A percentile compares a stretch with the other conserved stretches of the same genome.
phyloP scores from a whole-genome alignment of 2,888 invertebrate genomes.

The Lasioglossum marginatum region DNA sequence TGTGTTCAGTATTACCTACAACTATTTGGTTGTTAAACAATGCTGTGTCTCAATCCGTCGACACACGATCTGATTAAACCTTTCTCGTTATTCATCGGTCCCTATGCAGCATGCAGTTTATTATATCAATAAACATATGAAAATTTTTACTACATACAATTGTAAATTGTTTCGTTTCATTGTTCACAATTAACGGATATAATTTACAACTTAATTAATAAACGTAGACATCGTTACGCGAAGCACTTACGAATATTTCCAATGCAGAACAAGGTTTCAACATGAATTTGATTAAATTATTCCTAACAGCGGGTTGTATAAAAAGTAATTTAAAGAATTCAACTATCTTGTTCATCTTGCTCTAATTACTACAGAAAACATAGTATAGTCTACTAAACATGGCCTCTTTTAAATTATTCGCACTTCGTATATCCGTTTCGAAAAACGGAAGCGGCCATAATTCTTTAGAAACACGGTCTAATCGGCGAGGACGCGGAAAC shows the following conservation, averaged over 20 bases:
- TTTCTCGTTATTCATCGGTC: neutral
- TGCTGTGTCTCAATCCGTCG: constrained; percentile 22
- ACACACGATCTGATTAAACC: neutral
- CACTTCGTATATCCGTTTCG: no score
- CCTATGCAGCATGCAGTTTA: neutral
- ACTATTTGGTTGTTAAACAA: neutral
- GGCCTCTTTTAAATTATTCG: neutral
- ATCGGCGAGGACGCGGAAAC: no score
- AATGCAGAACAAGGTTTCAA: neutral
- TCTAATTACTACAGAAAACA: neutral
- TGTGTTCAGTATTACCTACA: neutral
- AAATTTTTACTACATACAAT: neutral
- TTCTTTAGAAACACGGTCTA: neutral
- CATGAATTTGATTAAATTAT: neutral
- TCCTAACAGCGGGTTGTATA: neutral
- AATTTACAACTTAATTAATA: neutral
- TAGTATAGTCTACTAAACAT: neutral
- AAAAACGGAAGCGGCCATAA: neutral
- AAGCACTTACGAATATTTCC: neutral
- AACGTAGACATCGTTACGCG: neutral
- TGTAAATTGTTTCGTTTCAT: neutral
- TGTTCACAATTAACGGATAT: neutral
- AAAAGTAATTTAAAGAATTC: neutral
- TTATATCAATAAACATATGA: neutral
- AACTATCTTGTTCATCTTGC: neutral